Evolutionary conservation across 2,113 vertebrate genomes (phyloP).

Genomic region (Pygoscelis antarcticus): DNA sequence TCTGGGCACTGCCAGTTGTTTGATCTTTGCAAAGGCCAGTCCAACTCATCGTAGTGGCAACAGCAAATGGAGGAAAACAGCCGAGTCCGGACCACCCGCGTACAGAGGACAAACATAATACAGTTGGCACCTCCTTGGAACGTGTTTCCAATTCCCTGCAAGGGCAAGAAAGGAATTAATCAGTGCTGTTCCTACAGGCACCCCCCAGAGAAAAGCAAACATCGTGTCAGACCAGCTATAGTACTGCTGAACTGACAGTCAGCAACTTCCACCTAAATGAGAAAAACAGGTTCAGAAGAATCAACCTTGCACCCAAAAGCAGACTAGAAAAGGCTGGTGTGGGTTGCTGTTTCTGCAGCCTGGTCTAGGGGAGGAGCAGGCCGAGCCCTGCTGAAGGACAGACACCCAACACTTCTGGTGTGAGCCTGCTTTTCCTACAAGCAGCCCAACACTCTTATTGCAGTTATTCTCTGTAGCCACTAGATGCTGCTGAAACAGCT

Average conservation of each 20-base stretch:
- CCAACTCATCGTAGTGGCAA: neutral
- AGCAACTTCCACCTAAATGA: accelerated
- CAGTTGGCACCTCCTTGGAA: constrained; percentile 97
- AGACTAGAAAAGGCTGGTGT: accelerated
- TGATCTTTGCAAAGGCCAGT: neutral
- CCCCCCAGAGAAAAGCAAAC: neutral
- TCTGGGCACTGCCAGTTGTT: neutral
- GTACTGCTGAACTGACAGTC: accelerated
- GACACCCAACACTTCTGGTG: accelerated
- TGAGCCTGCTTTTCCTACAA: neutral
- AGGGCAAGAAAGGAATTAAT: neutral
- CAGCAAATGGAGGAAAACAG: constrained; percentile 75
- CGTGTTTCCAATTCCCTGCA: constrained; percentile 93
- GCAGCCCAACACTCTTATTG: accelerated
- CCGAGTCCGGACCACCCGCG: constrained; percentile 75
- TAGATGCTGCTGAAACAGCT: neutral
- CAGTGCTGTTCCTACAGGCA: neutral
- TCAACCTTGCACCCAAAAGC: neutral
- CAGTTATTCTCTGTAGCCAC: neutral
- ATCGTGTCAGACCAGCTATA: accelerated
- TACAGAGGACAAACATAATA: constrained; percentile 91
- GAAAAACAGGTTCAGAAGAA: no score
- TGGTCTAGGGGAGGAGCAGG: accelerated
- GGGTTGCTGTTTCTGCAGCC: neutral
- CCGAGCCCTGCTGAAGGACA: neutral